Base-by-base conservation (phyloP, 1,140 invertebrate species). In the Drosophila lini region DNA sequence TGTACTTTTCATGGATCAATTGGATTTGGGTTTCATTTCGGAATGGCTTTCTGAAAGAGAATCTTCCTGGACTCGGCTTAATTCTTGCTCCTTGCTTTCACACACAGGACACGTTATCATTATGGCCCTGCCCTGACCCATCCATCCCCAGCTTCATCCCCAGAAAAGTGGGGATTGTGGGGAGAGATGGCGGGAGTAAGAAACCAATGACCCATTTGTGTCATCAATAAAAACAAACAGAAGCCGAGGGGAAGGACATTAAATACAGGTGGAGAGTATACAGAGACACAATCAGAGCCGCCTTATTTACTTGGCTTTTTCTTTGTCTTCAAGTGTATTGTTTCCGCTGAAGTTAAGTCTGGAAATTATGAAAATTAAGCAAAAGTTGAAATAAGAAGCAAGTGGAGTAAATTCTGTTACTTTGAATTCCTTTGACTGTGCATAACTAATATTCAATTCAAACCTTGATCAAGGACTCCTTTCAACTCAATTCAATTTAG, bases 191-290 rank as follows among this genome's bases (percentile, higher is more conserved):
- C 58, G 56, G 32, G 25, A 76, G 41, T 68, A 59, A 70, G 52
- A 34, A 81, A 44, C 73, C 74, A 78, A 74, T 64, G 68, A 64
- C 55, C 74, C 74, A 78, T 78, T 81, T 78, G 59, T 78, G 74
- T 57, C 80, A 78, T 74, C 80, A 82, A 82, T 82, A 82, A 82
- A 81, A 82, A 75, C 65, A 82, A 81, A 80, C 77, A 81, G 60
- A 63, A 36, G 44, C 36, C 31, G 15, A 16, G 25, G 28, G 15
- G 5, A 48, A 44, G 42, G 8, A 56, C 38, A 59, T 41, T 41
- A 42, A 62, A 41, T 22, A 6, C 31, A 28, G 10, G 25, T 31
- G 45, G 44, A 25, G 15, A 36, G 48, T 31, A 8, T 15, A 25
- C 22, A 47, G 6, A 36, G 16, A 15, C 22, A 32, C 22, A 58